These are phyloP conservation scores for Microtus richardsoni DNA, from an alignment of 2,113 vertebrate species.

Conservation along the genomic window DNA sequence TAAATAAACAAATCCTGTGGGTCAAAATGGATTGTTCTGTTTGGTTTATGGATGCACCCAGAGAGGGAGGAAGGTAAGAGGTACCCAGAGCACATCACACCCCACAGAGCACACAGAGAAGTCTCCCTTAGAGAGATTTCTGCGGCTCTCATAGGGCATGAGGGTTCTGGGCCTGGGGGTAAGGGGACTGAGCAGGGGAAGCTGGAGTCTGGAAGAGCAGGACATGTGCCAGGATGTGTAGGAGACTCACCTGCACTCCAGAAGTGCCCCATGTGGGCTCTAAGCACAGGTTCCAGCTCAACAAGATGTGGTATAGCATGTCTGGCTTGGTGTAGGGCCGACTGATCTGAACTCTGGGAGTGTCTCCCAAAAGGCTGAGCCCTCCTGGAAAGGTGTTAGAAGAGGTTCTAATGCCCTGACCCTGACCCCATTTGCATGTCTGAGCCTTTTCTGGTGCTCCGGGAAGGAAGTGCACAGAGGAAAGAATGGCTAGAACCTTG, in stretches of 20 bases:
- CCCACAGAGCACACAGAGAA: not conserved
- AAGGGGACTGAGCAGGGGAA: not conserved
- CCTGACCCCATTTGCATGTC: not conserved
- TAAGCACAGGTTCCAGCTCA: not conserved
- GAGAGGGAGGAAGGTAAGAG: not conserved
- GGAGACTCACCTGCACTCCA: not conserved
- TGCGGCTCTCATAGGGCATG: fast-evolving
- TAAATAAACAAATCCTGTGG: not conserved
- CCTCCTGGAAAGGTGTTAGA: not conserved
- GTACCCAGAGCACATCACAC: no score
- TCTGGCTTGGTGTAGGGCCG: fast-evolving
- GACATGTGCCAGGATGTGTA: no score
- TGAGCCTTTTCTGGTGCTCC: not conserved
- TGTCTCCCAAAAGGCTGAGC: not conserved
- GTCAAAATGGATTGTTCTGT: not conserved
- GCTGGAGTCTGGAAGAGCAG: not conserved
- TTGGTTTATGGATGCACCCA: not conserved
- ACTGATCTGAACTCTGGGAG: not conserved
- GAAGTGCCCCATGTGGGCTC: not conserved
- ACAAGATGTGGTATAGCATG: not conserved
- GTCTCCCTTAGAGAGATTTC: not conserved
- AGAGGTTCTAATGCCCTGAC: not conserved
- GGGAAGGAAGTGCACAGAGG: not conserved
- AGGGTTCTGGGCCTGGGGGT: no score
- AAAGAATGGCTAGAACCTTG: not conserved